Conservation (phyloP, 2,888 invertebrate species). For the Andricus quercusramuli region DNA sequence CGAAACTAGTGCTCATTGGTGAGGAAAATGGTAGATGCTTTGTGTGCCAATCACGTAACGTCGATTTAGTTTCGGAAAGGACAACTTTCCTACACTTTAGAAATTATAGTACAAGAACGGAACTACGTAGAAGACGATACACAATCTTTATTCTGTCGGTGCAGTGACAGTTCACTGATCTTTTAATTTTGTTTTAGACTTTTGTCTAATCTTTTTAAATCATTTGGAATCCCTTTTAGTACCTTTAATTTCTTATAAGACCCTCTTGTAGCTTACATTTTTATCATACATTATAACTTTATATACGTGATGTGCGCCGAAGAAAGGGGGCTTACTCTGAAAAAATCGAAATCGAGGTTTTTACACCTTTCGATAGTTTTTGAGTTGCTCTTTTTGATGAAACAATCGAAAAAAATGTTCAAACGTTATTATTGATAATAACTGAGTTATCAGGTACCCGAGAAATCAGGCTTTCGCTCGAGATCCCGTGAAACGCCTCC, state of each 20-base stretch:
- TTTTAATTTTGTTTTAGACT: not conserved
- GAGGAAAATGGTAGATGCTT: not conserved
- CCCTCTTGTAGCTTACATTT: too few species aligned
- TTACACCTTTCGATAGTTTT: too few species aligned
- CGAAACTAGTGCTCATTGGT: not conserved
- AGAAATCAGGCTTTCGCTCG: too few species aligned
- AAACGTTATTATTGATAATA: too few species aligned
- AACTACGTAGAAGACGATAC: not conserved
- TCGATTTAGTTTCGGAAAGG: not conserved
- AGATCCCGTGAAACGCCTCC: too few species aligned
- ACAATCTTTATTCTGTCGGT: not conserved
- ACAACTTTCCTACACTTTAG: not conserved
- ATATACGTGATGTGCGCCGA: too few species aligned
- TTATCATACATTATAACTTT: too few species aligned
- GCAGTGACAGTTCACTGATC: not conserved
- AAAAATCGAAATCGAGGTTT: too few species aligned
- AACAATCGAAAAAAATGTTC: too few species aligned
- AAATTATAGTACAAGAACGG: not conserved
- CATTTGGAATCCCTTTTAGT: not conserved
- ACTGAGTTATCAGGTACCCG: too few species aligned
- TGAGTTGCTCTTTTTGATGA: too few species aligned
- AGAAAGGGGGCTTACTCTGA: too few species aligned
- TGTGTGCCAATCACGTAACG: constrained; percentile 8
- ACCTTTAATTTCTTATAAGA: not conserved
- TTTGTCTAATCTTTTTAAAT: not conserved